Base-by-base conservation (phyloP, 2,113 vertebrate genomes). In the Physeter macrocephalus region DNA sequence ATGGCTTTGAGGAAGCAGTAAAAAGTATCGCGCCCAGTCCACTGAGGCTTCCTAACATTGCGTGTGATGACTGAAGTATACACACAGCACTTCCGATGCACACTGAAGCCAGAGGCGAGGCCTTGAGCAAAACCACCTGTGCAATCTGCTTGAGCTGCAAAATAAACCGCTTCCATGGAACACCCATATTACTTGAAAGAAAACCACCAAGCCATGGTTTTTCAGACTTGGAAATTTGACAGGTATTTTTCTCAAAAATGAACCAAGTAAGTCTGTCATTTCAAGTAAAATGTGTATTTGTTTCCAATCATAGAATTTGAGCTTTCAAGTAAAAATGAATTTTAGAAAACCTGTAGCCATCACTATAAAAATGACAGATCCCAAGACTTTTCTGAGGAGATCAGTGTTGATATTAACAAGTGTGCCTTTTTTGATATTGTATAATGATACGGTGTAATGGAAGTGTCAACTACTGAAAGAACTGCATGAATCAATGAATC, bases 291-390 rank as follows among this genome's bases (percentile, higher is more conserved):
- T 41, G 49, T 77, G 43, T 46, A 29, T 41, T 54, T 93, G 31
- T 85, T 95, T 86, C 64, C 67, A 86, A 31, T 86, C 31, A 75
- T 0, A 93, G 34, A 93, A 72, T 83, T 10, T 83, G 43, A 88
- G 52, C 52, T 95, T 91, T 83, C 11, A 97, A 69, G 11, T 61
- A 88, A 94, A 91, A 82, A 87, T 71, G 5, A 92, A 88, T 84
- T 94, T 57, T 83, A 21, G 46, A 77, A 93, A 83, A 88, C 20
- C 27, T 75, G 20, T 41, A 91, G 39, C 20, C 57, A 54, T 54
- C 31, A 77, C 18, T 88, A 0, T 83, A 59, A 97, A 25, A 25
- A 46, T 72, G 21, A 80, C 5, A 82, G 27, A 67, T 77, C 25
- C 13, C 34, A 93, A 84, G 31, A 85, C 12, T 71, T 46, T 66